Evolutionary conservation across 2,113 vertebrate species (phyloP).

Genomic region (Pseudorhombus dupliciocellatus): DNA sequence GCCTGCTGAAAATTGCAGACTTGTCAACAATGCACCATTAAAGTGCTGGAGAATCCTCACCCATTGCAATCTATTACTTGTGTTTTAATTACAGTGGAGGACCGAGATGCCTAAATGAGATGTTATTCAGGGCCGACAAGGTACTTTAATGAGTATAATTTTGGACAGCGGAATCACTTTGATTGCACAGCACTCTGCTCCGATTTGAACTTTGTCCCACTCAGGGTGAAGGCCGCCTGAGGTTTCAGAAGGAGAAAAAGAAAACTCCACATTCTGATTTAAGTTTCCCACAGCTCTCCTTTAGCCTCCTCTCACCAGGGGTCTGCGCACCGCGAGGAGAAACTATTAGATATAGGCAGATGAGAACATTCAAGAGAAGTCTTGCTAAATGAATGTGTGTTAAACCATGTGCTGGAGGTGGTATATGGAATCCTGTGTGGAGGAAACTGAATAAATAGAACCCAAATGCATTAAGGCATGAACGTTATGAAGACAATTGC

Average conservation of each 20-base stretch:
- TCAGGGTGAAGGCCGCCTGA: neutral
- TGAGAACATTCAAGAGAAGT: too few species aligned
- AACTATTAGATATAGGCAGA: neutral
- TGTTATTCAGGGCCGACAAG: slow-evolving; percentile 29
- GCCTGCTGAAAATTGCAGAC: slow-evolving; percentile 14
- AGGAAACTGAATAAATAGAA: too few species aligned
- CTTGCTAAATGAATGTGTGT: slow-evolving; percentile 8
- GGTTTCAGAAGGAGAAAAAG: neutral
- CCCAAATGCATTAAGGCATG: neutral
- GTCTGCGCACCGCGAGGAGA: neutral
- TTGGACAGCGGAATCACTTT: slow-evolving; percentile 17
- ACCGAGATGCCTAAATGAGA: slow-evolving; percentile 43
- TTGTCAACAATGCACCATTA: slow-evolving; percentile 29
- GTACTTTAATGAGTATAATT: slow-evolving; percentile 52
- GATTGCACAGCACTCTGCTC: slow-evolving; percentile 22
- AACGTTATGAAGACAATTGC: too few species aligned
- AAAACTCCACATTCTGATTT: neutral
- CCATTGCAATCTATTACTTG: slow-evolving; percentile 30
- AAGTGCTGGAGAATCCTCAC: slow-evolving; percentile 13
- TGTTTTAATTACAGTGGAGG: slow-evolving; percentile 36
- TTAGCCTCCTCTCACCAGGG: neutral
- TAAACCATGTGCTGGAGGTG: neutral
- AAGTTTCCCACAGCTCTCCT: slow-evolving; percentile 4
- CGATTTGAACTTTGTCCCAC: slow-evolving; percentile 34
- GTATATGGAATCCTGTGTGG: too few species aligned